Evolutionary conservation across 2,888 invertebrate species (phyloP), one percentile per base, ranked within the genome.

Genomic region (Arge pagana): DNA sequence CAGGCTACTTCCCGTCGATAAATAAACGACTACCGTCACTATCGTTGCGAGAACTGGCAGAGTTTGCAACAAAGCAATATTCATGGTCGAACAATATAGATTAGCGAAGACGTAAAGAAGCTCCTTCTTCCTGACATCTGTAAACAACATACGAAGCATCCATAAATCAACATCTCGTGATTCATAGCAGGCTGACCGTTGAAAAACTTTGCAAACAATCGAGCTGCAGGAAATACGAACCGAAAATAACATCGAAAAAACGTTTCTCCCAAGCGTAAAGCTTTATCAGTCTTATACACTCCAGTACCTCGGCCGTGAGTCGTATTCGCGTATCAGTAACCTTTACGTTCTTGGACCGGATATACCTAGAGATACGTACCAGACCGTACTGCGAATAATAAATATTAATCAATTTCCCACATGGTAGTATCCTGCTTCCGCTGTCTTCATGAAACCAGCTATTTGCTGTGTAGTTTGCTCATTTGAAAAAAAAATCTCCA

Each of bases 181-280:
- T n/a, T n/a, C n/a, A n/a, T n/a, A n/a, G n/a, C n/a, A n/a, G n/a
- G n/a, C n/a, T n/a, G n/a, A n/a, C n/a, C n/a, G n/a, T n/a, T n/a
- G n/a, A n/a, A n/a, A n/a, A n/a, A n/a, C n/a, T n/a, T n/a, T n/a
- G n/a, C n/a, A n/a, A n/a, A n/a, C n/a, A n/a, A n/a, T n/a, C n/a
- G n/a, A n/a, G n/a, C n/a, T n/a, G n/a, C n/a, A n/a, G n/a, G n/a
- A n/a, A 13, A 40, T 26, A 11, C 40, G 3, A 61, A 77, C 80
- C 75, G 48, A 72, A 61, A 48, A 83, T 75, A 54, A 76, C 74
- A 21, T 78, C 70, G 35, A 79, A 74, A 63, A 85, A 85, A 50
- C 81, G 78, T 55, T 81, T 78, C 63, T 85, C 86, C 85, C 85
- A 85, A 1, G 82, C 82, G 68, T 84, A 83, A 78, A 86, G 81